Conservation (phyloP, 2,113 vertebrate genomes). For the Austrofundulus limnaeus region DNA sequence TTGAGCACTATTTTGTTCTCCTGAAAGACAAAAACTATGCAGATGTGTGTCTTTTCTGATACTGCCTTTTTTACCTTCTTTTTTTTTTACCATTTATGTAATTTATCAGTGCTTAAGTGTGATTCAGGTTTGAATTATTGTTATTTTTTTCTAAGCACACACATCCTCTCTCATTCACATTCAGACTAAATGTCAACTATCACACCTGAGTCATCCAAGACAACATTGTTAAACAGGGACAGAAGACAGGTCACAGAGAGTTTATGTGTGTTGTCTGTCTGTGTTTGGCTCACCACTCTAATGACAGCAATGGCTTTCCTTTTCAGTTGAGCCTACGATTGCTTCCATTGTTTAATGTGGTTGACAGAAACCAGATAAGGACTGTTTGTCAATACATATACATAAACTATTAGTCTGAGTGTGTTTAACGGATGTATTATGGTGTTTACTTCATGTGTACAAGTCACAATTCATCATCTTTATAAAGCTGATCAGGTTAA, state of each 20-base stretch:
- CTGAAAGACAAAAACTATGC: too few relatives aligned
- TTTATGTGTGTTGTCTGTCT: slow-evolving; percentile 61
- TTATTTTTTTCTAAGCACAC: neutral
- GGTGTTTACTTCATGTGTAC: slow-evolving; percentile 14
- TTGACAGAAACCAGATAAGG: slow-evolving; percentile 22
- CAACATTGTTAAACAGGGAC: slow-evolving; percentile 45
- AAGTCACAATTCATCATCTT: neutral
- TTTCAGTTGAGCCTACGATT: slow-evolving; percentile 19
- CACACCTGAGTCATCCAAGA: slow-evolving; percentile 63
- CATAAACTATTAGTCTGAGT: slow-evolving; percentile 11
- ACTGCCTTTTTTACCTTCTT: too few relatives aligned
- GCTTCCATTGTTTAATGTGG: slow-evolving; percentile 36
- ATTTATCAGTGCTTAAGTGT: neutral
- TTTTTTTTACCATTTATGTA: neutral
- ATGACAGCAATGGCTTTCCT: slow-evolving; percentile 28
- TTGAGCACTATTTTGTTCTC: too few relatives aligned
- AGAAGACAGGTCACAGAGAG: slow-evolving; percentile 48
- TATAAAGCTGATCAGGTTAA: neutral
- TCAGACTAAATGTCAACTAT: slow-evolving; percentile 25
- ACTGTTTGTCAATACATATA: slow-evolving; percentile 12
- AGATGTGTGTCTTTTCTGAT: too few relatives aligned
- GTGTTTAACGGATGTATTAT: neutral
- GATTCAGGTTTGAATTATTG: neutral
- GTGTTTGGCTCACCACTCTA: slow-evolving; percentile 27
- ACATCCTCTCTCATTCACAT: slow-evolving; percentile 11